Base-by-base conservation (phyloP, 2,888 invertebrate species). In the Tiliacea aurago region DNA sequence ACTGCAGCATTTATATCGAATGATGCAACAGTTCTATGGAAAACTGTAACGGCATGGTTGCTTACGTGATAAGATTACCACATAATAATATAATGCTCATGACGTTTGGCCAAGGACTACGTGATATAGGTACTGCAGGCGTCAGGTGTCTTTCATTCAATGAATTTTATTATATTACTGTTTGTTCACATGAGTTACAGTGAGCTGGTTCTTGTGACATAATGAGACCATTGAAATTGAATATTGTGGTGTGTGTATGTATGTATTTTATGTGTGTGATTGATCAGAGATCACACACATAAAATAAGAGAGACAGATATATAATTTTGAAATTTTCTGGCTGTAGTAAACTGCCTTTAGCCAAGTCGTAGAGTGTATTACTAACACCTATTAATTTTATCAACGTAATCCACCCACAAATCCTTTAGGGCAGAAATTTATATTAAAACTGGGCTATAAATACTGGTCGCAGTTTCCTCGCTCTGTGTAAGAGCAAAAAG, bases 361-460 rank as follows among this genome's bases (percentile, higher is more conserved):
- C 28, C n/a, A 37, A 65, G 47, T 62, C 23, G 51, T 51, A 62
- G 15, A 64, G 15, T 15, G 18, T 58, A 41, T 75, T 51, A 62
- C 68, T 68, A 56, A 78, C 63, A 81, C 56, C 65, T 76, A 80
- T 71, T 84, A 62, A 82, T 73, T 74, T 75, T 53, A 45, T 56
- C 51, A 64, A 65, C 59, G 23, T 76, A 68, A 70, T 67, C 62
- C 74, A 69, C 73, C 72, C 76, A 85, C 84, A 86, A 85, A 86
- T 87, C 82, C 75, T 69, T 66, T 67, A 76, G 62, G 74, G 81
- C 80, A 72, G 66, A 81, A 84, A 86, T 87, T 73, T 87, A 87
- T 88, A 84, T 84, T 84, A 76, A 81, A 85, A 81, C 89, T 80
- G 76, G 87, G 73, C 90, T 91, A 90, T 89, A 90, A 90, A 91